A percentile compares a stretch with the other conserved stretches of the same genome.
phyloP scores from a whole-genome alignment of 2,113 vertebrate species.

The Cnemophilus loriae region DNA sequence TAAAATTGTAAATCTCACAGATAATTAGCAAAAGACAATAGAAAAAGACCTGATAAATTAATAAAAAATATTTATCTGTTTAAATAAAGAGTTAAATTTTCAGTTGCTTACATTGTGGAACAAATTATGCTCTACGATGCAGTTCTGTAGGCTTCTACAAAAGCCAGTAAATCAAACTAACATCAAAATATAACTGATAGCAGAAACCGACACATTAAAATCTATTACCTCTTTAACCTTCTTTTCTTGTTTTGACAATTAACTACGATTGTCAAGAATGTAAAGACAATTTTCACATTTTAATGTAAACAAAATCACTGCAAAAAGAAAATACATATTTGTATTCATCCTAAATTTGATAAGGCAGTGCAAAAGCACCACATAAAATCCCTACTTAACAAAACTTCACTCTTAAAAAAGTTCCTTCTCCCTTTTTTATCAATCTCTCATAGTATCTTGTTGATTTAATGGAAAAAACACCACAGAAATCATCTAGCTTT shows the following conservation, averaged over 20 bases:
- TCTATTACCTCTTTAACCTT: not conserved
- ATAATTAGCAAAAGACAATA: not conserved
- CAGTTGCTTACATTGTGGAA: not conserved
- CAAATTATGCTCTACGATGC: not conserved
- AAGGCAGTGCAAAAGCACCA: not conserved
- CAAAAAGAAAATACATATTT: not conserved
- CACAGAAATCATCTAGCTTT: not conserved
- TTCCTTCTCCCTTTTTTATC: not conserved
- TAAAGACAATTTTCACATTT: not conserved
- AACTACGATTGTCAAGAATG: not conserved
- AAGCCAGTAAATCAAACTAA: not conserved
- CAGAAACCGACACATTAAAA: not conserved
- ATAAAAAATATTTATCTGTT: not conserved
- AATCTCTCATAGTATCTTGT: not conserved
- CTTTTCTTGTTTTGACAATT: not conserved
- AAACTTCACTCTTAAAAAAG: not conserved
- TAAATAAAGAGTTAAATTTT: not conserved
- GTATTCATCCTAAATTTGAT: not conserved
- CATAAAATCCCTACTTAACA: not conserved
- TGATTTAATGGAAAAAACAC: not conserved
- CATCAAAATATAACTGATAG: not conserved
- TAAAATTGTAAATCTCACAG: not conserved
- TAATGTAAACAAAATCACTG: not conserved
- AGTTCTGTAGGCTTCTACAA: not conserved
- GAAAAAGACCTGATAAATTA: not conserved